Evolutionary conservation across 2,797 vertebrate species (phyloP), one percentile per base, ranked within the genome.

Genomic region (Sebastes oblongus): DNA sequence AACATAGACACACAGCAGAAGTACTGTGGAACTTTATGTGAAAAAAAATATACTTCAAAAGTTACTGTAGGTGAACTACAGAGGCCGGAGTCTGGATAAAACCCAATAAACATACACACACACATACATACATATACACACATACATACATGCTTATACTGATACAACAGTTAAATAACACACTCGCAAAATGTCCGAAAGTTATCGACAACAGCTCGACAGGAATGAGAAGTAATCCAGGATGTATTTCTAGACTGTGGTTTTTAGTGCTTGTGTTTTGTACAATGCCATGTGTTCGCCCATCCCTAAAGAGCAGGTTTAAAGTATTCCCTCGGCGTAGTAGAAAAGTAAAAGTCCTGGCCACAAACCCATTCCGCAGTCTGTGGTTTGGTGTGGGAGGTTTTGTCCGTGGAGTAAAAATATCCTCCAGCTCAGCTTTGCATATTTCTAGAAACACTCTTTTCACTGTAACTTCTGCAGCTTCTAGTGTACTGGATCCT

Each of bases 31-130:
- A 61, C 22, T 14, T 52, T 25, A 54, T 14, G 82, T 12, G 62
- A 79, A 24, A 85, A 8, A 4, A 72, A 70, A 81, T 68, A 68
- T 85, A 86, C 93, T 94, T 95, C 93, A 92, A 78, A 74, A 87
- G 34, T 85, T 56, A 80, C 90, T 94, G 94, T 92, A 94, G 94
- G 54, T 79, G 81, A 92, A 83, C 94, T 91, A 94, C 94, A 94
- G 89, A 73, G 72, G 77, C 87, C 92, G 92, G 93, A 94, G 94
- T 93, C 93, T 39, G n/a, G 39, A 72, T 80, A 13, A 73, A 56
- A 81, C 58, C 54, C 34, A 36, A 8, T 50, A 69, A 39, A 79
- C 81, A 61, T 2, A 56, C 72, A 78, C 3, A 46, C 7, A 69
- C 42, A 46, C 46, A 78, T 27, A 66, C 27, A 60, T 14, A 13